phyloP scores from a whole-genome alignment of 2,888 invertebrate species.

The Chrysomela aeneicollis region DNA sequence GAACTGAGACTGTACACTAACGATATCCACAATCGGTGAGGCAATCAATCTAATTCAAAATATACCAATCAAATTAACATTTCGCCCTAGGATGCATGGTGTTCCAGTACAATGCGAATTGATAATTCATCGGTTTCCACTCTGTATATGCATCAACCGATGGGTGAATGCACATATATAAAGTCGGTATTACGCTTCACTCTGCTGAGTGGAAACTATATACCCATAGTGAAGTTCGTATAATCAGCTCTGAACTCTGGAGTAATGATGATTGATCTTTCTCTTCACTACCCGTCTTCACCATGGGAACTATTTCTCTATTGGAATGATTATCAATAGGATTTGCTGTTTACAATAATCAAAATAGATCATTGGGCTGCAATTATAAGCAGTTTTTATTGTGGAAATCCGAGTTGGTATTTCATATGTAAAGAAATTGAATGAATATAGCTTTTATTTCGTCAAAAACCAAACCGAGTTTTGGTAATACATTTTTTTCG shows the following conservation, averaged over 20 bases:
- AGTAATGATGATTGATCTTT: conserved; percentile 15
- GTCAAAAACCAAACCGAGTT: no score
- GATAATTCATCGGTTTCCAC: conserved; percentile 30
- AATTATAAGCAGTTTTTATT: no score
- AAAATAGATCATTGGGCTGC: no score
- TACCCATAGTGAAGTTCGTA: neutral
- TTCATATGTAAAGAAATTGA: no score
- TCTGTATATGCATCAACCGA: conserved; percentile 21
- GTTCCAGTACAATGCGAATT: conserved; percentile 22
- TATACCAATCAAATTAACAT: conserved; percentile 41
- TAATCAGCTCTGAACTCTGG: neutral
- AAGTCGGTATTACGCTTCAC: conserved; percentile 25
- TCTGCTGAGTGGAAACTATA: conserved; percentile 5
- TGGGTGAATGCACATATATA: conserved; percentile 28
- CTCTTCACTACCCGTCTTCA: neutral
- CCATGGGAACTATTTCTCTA: neutral
- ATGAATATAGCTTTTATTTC: no score
- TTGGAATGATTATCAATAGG: neutral
- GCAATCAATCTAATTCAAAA: conserved; percentile 42
- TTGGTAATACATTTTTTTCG: no score
- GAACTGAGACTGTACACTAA: neutral
- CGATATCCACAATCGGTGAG: conserved; percentile 34
- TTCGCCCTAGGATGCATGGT: conserved; percentile 20
- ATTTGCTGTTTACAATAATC: no score
- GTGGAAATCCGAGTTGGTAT: no score